A percentile compares a stretch with the other conserved stretches of the same genome.
Conservation (phyloP, 35 echinoderm and acorn worm genomes). For the Holothuria glaberrima region DNA sequence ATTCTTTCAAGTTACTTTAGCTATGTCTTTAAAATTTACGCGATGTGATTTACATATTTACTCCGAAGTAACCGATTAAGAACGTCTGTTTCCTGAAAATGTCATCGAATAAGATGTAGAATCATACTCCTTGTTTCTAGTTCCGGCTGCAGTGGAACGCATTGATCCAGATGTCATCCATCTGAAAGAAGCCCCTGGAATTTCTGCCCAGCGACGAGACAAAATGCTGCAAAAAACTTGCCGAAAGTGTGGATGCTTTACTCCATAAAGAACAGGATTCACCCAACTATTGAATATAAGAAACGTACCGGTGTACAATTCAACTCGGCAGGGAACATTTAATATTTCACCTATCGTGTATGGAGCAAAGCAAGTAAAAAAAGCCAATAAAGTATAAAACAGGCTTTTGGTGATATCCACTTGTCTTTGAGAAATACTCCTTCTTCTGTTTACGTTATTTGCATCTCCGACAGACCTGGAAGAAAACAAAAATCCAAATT, state of each 20-base stretch:
- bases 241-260: conserved; percentile 36
- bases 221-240: conserved; percentile 9
- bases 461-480: too few relatives aligned
- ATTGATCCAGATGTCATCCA: neutral
- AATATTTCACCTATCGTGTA: neutral
- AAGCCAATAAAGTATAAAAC: neutral
- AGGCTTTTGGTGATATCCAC: conserved; percentile 23
- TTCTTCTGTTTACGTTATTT: too few relatives aligned
- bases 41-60: too few relatives aligned
- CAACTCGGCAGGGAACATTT: neutral
- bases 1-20: too few relatives aligned
- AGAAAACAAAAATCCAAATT: too few relatives aligned
- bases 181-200: conserved; percentile 1
- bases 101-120: too few relatives aligned
- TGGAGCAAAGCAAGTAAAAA: neutral
- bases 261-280: conserved; percentile 30
- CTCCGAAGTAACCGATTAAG: too few relatives aligned
- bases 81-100: too few relatives aligned
- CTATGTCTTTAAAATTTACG: too few relatives aligned
- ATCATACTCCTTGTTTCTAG: too few relatives aligned
- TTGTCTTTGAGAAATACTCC: neutral
- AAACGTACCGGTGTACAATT: neutral
- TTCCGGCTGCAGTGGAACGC: too few relatives aligned
- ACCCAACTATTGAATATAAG: neutral
- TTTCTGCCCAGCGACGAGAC: neutral